A percentile compares a stretch with the other conserved stretches of the same genome.
phyloP scores from a whole-genome alignment of 2,113 vertebrate species.

The Boulengeromyrus knoepffleri region DNA sequence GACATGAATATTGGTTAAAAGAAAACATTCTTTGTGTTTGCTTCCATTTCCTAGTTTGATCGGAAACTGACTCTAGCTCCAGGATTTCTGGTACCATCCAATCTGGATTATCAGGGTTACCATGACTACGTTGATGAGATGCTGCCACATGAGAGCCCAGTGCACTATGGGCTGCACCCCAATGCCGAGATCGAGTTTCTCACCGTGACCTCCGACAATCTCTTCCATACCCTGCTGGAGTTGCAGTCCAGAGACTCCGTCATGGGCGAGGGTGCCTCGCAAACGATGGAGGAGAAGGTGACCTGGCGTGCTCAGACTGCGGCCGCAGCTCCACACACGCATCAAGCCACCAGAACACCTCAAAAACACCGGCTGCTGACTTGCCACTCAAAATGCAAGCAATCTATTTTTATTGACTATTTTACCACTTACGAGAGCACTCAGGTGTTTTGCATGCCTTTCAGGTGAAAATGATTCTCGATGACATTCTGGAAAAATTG shows the following conservation, averaged over 20 bases:
- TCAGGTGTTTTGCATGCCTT: not conserved
- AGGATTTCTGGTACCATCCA: conserved; percentile 62
- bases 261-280: conserved; percentile 57
- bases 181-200: conserved; percentile 67
- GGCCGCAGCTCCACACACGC: not conserved
- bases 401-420: not conserved
- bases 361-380: not conserved
- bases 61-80: conserved; percentile 57
- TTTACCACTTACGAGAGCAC: not conserved
- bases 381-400: not conserved
- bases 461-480: conserved; percentile 63
- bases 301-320: conserved; percentile 15
- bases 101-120: conserved; percentile 67
- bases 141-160: conserved; percentile 58
- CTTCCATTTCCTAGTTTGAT: conserved; percentile 55
- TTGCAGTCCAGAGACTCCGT: conserved; percentile 64
- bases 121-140: conserved; percentile 63
- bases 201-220: conserved; percentile 61
- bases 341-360: not conserved
- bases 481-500: conserved; percentile 59
- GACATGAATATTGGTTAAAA: conserved; percentile 25
- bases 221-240: conserved; percentile 69
- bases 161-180: conserved; percentile 59
- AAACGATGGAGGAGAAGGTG: conserved; percentile 72
- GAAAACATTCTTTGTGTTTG: not conserved